These are phyloP conservation scores for Drosophila prosaltans DNA, from an alignment of 1,140 invertebrate species.

Conservation along the genomic window DNA sequence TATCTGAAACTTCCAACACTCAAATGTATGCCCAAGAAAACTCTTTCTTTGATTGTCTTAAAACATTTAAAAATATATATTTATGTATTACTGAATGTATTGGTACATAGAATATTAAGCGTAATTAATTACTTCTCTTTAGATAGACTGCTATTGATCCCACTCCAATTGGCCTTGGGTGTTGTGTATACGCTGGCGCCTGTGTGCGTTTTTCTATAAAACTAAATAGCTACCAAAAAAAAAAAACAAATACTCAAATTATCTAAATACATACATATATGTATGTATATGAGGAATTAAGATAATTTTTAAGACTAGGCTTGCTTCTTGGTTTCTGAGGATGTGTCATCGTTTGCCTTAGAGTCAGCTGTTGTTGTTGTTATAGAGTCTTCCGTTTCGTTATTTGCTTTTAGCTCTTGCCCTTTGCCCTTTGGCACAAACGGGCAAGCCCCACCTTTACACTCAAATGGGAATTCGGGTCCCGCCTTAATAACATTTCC, in stretches of 20 bases:
- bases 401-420: not conserved
- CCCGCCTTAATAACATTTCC: slow-evolving; percentile 83
- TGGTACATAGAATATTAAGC: slow-evolving; percentile 5
- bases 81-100: not conserved
- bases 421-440: slow-evolving; percentile 55
- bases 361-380: not conserved
- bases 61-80: slow-evolving; percentile 12
- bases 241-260: not conserved
- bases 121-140: slow-evolving; percentile 2
- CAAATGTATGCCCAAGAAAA: no score
- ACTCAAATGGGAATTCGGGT: slow-evolving; percentile 85
- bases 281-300: not conserved
- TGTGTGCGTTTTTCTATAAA: slow-evolving; percentile 11
- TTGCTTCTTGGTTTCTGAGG: slow-evolving; percentile 49
- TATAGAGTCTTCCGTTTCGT: not conserved
- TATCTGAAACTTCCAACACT: no score
- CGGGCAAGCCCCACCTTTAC: slow-evolving; percentile 84
- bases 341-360: not conserved
- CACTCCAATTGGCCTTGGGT: not conserved
- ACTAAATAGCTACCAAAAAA: slow-evolving; percentile 24
- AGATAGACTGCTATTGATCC: not conserved
- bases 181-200: slow-evolving; percentile 16
- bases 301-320: slow-evolving; percentile 37
- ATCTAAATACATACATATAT: not conserved
- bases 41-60: not conserved